phyloP scores from a whole-genome alignment of 2,888 invertebrate species.

The Sclerodermus sp. region DNA sequence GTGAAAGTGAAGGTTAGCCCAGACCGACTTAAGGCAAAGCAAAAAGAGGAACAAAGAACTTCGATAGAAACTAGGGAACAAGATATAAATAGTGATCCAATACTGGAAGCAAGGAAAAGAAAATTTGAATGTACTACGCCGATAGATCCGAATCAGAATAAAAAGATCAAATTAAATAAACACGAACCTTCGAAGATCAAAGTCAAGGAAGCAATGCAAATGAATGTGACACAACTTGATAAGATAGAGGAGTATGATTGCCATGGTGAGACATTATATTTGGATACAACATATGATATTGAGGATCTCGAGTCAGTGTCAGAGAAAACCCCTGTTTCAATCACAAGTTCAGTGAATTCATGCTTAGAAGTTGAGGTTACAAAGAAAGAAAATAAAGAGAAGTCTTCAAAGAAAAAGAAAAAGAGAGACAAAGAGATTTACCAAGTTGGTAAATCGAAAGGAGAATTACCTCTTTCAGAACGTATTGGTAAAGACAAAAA shows the following conservation, averaged over 20 bases:
- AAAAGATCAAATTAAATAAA: slow-evolving; percentile 55
- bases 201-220: slow-evolving; percentile 7
- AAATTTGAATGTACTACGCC: slow-evolving; percentile 61
- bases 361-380: slow-evolving; percentile 34
- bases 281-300: slow-evolving; percentile 31
- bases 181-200: slow-evolving; percentile 25
- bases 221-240: slow-evolving; percentile 2
- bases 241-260: slow-evolving; percentile 15
- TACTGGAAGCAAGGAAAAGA: slow-evolving; percentile 32
- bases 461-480: slow-evolving; percentile 44
- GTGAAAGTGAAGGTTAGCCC: slow-evolving; percentile 23
- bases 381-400: slow-evolving; percentile 47
- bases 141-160: slow-evolving; percentile 59
- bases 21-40: slow-evolving; percentile 22
- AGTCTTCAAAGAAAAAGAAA: slow-evolving; percentile 51
- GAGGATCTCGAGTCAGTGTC: slow-evolving; percentile 26
- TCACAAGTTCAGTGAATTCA: slow-evolving; percentile 22
- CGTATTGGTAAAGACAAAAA: slow-evolving; percentile 50
- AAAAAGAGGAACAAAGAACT: slow-evolving; percentile 20
- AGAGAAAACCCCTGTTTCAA: slow-evolving; percentile 28
- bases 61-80: no score
- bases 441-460: slow-evolving; percentile 55
- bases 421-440: slow-evolving; percentile 58
- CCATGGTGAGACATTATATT: slow-evolving; percentile 19
- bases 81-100: no score